phyloP scores from a whole-genome alignment of 2,797 vertebrate species.

The Heteromormyrus szaboi region DNA sequence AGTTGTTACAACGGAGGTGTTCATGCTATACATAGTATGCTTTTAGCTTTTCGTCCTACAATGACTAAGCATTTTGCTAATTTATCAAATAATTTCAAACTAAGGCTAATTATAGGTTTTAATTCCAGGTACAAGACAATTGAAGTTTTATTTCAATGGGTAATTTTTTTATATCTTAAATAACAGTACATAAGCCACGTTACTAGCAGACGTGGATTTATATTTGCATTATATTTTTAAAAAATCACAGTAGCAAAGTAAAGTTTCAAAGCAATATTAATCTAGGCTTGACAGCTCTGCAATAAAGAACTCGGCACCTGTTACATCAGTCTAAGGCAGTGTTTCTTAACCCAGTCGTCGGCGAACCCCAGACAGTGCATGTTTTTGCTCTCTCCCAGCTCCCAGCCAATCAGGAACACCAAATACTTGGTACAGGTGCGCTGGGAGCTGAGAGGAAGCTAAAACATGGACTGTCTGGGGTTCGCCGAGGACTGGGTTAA shows the following conservation, averaged over 20 bases:
- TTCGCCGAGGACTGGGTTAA: too few species aligned
- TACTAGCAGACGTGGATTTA: slow-evolving; percentile 9
- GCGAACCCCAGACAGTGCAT: too few species aligned
- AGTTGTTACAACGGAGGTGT: not conserved
- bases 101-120: not conserved
- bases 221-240: not conserved
- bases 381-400: too few species aligned
- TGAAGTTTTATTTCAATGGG: slow-evolving; percentile 4
- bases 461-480: too few species aligned
- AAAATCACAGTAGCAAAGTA: slow-evolving; percentile 2
- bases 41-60: not conserved
- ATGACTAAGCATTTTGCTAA: not conserved
- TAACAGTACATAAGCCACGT: slow-evolving; percentile 19
- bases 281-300: slow-evolving; percentile 14
- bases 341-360: too few species aligned
- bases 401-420: too few species aligned
- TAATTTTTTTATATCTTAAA: slow-evolving; percentile 10
- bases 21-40: not conserved
- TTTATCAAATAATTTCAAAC: not conserved
- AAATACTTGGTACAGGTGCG: too few species aligned
- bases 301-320: not conserved
- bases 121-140: not conserved
- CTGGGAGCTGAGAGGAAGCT: too few species aligned
- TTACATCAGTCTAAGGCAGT: slow-evolving; percentile 2
- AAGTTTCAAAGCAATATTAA: slow-evolving; percentile 18